These are phyloP conservation scores for Corythoichthys intestinalis DNA, from an alignment of 2,113 vertebrate genomes.

Conservation along the genomic window DNA sequence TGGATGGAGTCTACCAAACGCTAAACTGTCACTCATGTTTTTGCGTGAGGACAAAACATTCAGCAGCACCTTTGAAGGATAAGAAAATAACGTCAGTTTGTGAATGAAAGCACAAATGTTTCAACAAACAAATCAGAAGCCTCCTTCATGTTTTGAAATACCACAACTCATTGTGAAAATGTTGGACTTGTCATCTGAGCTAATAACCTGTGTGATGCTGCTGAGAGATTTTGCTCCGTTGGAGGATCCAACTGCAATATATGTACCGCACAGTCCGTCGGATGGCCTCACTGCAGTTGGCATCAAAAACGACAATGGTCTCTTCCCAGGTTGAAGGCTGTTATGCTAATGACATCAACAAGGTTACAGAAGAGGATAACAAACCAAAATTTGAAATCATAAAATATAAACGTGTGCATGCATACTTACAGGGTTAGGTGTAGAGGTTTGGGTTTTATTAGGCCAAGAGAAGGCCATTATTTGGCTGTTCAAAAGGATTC, in stretches of 20 bases:
- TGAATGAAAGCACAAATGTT: neutral
- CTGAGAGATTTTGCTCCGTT: conserved; percentile 85
- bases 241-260: conserved; percentile 84
- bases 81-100: conserved; percentile 1
- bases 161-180: neutral
- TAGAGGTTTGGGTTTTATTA: conserved; percentile 78
- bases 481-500: conserved; percentile 94
- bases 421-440: conserved; percentile 72
- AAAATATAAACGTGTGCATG: neutral
- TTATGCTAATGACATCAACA: conserved; percentile 76
- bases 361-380: conserved; percentile 8
- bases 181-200: neutral
- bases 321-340: conserved; percentile 77
- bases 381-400: neutral
- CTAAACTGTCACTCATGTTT: conserved; percentile 92
- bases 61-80: conserved; percentile 82
- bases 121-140: neutral
- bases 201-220: conserved; percentile 84
- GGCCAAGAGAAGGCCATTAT: conserved; percentile 95
- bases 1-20: conserved; percentile 87
- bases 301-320: conserved; percentile 88
- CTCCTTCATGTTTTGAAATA: neutral
- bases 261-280: conserved; percentile 87
- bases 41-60: conserved; percentile 88
- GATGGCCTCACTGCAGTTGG: conserved; percentile 89